These are phyloP conservation scores for Coendou prehensilis DNA, from an alignment of 2,797 vertebrate genomes.

Conservation along the genomic window DNA sequence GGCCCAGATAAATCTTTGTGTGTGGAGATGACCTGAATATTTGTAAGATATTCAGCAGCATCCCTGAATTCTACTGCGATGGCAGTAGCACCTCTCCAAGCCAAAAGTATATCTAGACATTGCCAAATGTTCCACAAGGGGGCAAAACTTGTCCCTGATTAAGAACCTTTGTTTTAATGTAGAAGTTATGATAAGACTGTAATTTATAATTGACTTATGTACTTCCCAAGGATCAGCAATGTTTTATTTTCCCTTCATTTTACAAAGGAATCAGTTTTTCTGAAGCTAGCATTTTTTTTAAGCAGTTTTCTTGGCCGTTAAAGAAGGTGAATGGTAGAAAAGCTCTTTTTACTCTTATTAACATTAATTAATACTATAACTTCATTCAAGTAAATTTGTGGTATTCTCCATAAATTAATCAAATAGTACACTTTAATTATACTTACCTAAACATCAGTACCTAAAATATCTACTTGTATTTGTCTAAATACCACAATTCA, in stretches of 20 bases:
- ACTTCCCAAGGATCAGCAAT: not conserved
- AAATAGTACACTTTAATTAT: not conserved
- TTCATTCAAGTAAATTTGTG: conserved; percentile 34
- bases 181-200: not conserved
- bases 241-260: not conserved
- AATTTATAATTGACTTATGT: not conserved
- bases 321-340: not conserved
- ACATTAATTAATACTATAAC: not conserved
- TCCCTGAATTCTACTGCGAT: not conserved
- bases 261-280: conserved; percentile 2
- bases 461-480: not conserved
- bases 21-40: not conserved
- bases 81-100: not conserved
- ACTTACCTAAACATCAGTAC: not conserved
- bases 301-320: conserved; percentile 29
- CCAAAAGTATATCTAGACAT: not conserved
- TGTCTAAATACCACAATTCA: not conserved
- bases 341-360: not conserved
- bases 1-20: not conserved
- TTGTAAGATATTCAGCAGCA: not conserved
- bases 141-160: not conserved
- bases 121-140: not conserved
- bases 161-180: conserved; percentile 42
- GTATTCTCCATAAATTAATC: not conserved
- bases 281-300: not conserved